phyloP scores from a whole-genome alignment of 2,113 vertebrate genomes.

The Prunella fulvescens region DNA sequence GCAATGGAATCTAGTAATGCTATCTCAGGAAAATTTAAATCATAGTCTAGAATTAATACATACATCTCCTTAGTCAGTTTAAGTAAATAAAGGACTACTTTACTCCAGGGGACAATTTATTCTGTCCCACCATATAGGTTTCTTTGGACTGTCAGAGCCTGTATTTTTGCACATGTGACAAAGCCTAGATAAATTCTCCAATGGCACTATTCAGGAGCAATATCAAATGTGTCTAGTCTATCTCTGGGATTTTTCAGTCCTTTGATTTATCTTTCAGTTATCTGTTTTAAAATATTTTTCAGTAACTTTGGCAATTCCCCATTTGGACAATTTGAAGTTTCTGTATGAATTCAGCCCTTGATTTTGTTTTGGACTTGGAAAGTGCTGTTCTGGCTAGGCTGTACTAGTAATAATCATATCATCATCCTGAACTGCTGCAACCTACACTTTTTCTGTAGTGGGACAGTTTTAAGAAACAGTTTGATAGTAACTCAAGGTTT shows the following conservation, averaged over 20 bases:
- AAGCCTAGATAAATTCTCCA: background rate
- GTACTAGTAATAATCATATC: background rate
- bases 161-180: background rate
- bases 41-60: background rate
- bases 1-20: background rate
- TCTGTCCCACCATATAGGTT: background rate
- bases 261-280: background rate
- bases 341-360: background rate
- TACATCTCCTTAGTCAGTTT: background rate
- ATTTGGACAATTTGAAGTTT: background rate
- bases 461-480: background rate
- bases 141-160: background rate
- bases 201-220: background rate
- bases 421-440: background rate
- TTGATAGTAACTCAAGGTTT: background rate
- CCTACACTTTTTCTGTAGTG: background rate
- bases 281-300: background rate
- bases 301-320: background rate
- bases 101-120: slow-evolving; percentile 3
- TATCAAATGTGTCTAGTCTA: background rate
- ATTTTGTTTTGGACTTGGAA: background rate
- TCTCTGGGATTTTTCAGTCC: background rate
- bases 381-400: background rate
- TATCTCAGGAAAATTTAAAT: slow-evolving; percentile 21
- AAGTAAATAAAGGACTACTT: background rate